A percentile compares a stretch with the other conserved stretches of the same genome.
These are phyloP conservation scores for Lithobates pipiens DNA, from an alignment of 2,797 vertebrate species.

Conservation along the genomic window DNA sequence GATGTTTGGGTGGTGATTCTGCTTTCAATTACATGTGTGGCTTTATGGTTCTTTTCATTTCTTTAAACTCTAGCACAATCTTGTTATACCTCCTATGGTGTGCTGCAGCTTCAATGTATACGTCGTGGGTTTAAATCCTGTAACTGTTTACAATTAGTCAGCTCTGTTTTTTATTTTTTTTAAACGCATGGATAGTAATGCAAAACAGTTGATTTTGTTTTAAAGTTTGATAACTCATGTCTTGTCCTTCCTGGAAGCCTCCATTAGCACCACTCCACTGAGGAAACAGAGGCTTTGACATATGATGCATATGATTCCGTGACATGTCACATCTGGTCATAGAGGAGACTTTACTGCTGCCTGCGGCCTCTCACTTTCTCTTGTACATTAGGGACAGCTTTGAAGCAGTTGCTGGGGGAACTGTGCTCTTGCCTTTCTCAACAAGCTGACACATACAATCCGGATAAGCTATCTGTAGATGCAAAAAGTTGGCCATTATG, in stretches of 20 bases:
- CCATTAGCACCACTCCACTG: constrained; percentile 51
- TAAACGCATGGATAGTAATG: constrained; percentile 20
- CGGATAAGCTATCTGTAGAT: constrained; percentile 30
- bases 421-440: constrained; percentile 31
- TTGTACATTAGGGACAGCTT: constrained; percentile 44
- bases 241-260: constrained; percentile 37
- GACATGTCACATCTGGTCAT: constrained; percentile 60
- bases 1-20: too few relatives aligned
- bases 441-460: constrained; percentile 39
- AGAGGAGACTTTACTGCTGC: constrained; percentile 43
- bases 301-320: constrained; percentile 55
- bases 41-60: too few relatives aligned
- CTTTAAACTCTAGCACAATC: too few relatives aligned
- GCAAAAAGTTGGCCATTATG: constrained; percentile 9
- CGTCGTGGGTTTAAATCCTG: background rate
- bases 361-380: constrained; percentile 43
- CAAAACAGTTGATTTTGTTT: constrained; percentile 31
- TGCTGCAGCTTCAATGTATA: background rate
- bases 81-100: background rate
- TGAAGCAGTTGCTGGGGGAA: constrained; percentile 48
- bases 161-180: background rate
- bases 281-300: constrained; percentile 47
- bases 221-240: constrained; percentile 44
- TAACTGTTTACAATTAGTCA: background rate
- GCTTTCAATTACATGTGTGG: too few relatives aligned